Percentiles rank a stretch among this genome's conserved stretches.
Conservation (phyloP, 2,797 vertebrate species). For the Poecile montanus region DNA sequence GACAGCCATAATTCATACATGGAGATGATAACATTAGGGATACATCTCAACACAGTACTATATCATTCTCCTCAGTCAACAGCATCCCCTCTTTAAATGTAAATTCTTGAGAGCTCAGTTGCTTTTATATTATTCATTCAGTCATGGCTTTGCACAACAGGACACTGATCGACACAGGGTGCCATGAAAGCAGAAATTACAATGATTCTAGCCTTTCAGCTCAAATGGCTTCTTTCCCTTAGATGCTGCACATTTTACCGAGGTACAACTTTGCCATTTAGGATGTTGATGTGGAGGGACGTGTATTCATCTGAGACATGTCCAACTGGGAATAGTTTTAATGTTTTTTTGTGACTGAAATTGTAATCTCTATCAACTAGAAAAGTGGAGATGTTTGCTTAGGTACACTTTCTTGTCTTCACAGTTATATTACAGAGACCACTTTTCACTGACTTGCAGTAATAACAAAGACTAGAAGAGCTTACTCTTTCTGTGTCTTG, state of each 20-base stretch:
- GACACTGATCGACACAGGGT: background rate
- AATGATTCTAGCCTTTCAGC: background rate
- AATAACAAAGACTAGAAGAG: background rate
- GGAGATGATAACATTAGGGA: background rate
- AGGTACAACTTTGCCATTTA: background rate
- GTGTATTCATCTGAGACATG: background rate
- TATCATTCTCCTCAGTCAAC: background rate
- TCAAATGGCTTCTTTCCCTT: background rate
- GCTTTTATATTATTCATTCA: background rate
- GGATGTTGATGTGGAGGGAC: background rate
- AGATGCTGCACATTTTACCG: background rate
- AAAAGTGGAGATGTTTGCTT: background rate
- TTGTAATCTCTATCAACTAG: background rate
- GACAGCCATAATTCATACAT: background rate
- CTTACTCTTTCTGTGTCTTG: background rate
- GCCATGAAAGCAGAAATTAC: background rate
- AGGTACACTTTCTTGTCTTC: background rate
- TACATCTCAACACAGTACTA: background rate
- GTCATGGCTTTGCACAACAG: background rate
- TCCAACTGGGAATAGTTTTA: background rate
- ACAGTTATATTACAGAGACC: background rate
- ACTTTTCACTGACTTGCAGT: background rate
- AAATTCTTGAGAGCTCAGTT: background rate
- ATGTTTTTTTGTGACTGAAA: background rate
- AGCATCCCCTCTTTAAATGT: background rate